Evolutionary conservation across 1,140 invertebrate genomes (phyloP).

Genomic region (Acromyrmex heyeri): DNA sequence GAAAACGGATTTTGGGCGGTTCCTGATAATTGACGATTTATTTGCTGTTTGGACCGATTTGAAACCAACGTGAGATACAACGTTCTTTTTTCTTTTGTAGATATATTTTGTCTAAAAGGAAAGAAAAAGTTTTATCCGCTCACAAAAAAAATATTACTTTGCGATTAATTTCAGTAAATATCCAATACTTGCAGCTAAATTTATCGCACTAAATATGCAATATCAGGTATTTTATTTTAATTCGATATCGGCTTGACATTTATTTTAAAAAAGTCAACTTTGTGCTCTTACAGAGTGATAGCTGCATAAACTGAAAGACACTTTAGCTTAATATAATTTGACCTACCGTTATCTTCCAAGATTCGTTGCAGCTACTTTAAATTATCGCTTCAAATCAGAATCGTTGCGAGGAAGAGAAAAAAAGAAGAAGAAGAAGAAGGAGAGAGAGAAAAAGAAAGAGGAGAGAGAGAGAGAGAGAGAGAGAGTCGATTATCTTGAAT

Average conservation of each 20-base stretch:
- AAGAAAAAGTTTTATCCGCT: not conserved
- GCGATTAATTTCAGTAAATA: slow-evolving; percentile 15
- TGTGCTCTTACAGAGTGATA: slow-evolving; percentile 24
- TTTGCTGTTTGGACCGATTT: not conserved
- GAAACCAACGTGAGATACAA: not conserved
- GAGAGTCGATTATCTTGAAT: slow-evolving; percentile 32
- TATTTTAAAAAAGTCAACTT: slow-evolving; percentile 22
- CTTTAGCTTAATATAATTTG: slow-evolving; percentile 22
- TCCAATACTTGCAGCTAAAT: not conserved
- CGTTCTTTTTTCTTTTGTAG: not conserved
- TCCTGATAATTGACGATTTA: not conserved
- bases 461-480: not conserved
- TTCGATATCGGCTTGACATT: slow-evolving; percentile 28
- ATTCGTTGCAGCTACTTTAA: not conserved
- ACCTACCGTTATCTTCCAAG: not conserved
- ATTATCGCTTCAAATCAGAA: not conserved
- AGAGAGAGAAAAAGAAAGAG: not conserved
- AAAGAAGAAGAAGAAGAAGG: not conserved
- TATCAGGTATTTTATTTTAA: slow-evolving; percentile 15
- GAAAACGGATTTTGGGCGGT: not conserved
- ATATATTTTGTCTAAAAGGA: not conserved
- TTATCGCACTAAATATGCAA: slow-evolving; percentile 6
- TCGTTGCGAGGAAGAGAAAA: not conserved
- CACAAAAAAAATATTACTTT: not conserved
- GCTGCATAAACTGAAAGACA: not conserved